Evolutionary conservation across 2,797 vertebrate species (phyloP).

Genomic region (Hapalemur alaotrensis): DNA sequence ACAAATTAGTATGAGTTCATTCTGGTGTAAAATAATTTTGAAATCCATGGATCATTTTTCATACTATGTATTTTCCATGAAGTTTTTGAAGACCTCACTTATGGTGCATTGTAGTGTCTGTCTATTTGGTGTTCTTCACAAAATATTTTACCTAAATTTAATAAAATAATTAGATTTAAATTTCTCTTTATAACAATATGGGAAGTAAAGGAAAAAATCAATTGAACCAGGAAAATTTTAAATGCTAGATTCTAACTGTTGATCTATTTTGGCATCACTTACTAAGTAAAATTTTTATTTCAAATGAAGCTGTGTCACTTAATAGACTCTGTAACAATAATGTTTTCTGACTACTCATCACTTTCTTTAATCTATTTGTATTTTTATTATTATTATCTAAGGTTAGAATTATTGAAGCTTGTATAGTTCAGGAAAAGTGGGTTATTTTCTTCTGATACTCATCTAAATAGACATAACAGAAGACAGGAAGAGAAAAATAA

Average conservation of each 20-base stretch:
- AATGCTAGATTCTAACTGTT: neutral
- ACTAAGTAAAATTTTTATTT: neutral
- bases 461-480: neutral
- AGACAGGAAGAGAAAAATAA: neutral
- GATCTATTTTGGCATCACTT: neutral
- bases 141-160: neutral
- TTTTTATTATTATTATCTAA: neutral
- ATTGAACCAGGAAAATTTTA: neutral
- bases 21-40: neutral
- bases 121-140: neutral
- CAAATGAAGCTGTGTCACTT: neutral
- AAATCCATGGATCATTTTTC: neutral
- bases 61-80: neutral
- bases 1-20: neutral
- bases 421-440: neutral
- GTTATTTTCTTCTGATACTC: neutral
- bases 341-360: neutral
- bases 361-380: neutral
- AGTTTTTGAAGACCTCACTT: neutral
- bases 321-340: neutral
- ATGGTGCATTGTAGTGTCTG: neutral
- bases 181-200: neutral
- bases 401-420: neutral
- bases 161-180: neutral
- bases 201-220: neutral